Conservation (phyloP, 2,797 vertebrate species). For the Tolypeutes matacus region DNA sequence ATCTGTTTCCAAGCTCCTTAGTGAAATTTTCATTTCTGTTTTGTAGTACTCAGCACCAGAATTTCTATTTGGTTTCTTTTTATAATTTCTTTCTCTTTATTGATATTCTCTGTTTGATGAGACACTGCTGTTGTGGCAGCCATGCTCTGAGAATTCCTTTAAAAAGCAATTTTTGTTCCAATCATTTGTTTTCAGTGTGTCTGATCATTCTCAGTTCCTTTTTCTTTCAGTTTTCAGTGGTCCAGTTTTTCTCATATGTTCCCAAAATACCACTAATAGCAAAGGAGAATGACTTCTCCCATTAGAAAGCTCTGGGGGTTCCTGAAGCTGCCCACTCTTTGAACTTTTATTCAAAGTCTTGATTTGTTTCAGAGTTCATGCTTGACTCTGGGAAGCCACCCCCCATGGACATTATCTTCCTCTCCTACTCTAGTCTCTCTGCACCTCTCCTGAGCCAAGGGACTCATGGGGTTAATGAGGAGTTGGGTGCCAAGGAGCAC, state of each 20-base stretch:
- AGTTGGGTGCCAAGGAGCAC: neutral
- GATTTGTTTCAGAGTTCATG: neutral
- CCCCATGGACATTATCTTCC: neutral
- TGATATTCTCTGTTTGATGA: no score
- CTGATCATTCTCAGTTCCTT: neutral
- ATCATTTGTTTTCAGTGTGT: neutral
- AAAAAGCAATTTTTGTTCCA: neutral
- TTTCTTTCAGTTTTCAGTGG: neutral
- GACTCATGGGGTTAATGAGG: neutral
- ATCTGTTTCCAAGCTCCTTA: no score
- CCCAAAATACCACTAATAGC: neutral
- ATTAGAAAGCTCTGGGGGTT: neutral
- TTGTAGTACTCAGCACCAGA: no score
- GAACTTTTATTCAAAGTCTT: neutral
- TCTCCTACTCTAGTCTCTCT: neutral
- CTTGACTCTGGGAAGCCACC: neutral
- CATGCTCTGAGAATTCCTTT: neutral
- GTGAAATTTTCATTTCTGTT: no score
- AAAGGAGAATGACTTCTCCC: neutral
- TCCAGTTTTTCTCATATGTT: neutral
- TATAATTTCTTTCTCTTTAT: no score
- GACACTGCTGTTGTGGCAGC: neutral
- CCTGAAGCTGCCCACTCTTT: neutral
- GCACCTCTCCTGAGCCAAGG: neutral
- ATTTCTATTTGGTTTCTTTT: no score